Evolutionary conservation across 1,140 invertebrate genomes (phyloP), one percentile per base, ranked within the genome.

Genomic region (Doryteuthis pealeii): DNA sequence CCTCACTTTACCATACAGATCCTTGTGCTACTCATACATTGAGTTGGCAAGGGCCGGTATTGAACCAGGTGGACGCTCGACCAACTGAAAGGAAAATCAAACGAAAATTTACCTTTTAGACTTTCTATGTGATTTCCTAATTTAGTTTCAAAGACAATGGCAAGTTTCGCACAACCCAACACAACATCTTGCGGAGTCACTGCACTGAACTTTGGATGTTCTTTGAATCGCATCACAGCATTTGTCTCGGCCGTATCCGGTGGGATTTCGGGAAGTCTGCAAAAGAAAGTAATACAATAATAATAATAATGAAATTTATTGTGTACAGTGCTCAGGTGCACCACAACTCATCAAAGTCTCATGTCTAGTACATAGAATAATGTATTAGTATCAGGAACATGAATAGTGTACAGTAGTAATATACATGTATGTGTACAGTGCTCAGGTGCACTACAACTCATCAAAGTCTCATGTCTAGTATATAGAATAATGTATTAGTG

Each of bases 251-350:
- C 90, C 80, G 91, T 89, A 82, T 96, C 94, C 84, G 93, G 92
- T 8, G 95, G 94, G 68, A 96, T 93, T 91, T 97, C 95, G 65
- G 96, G 96, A 73, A 97, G 91, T 78, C 95, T 97, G 85, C 49
- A 76, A 77, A 49, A 74, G 35, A 74, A 71, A 33, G 54, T 62
- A 67, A 8, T 35, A 72, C 58, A 72, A 72, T 65, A n/a, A n/a
- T n/a, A n/a, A n/a, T n/a, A n/a, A n/a, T n/a, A n/a, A n/a, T n/a
- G n/a, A n/a, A n/a, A n/a, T n/a, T n/a, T n/a, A n/a, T n/a, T n/a
- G n/a, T n/a, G n/a, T n/a, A n/a, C n/a, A n/a, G n/a, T n/a, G n/a
- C 71, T 58, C 35, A n/a, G 15, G 10, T 76, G 22, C 15, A 45
- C 66, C 28, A n/a, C 70, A 49, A 49, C 22, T 12, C 22, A 49